Percentiles rank a stretch among this genome's conserved stretches.
These are phyloP conservation scores for Presbytis comata DNA, from an alignment of 2,797 vertebrate species.

Conservation along the genomic window DNA sequence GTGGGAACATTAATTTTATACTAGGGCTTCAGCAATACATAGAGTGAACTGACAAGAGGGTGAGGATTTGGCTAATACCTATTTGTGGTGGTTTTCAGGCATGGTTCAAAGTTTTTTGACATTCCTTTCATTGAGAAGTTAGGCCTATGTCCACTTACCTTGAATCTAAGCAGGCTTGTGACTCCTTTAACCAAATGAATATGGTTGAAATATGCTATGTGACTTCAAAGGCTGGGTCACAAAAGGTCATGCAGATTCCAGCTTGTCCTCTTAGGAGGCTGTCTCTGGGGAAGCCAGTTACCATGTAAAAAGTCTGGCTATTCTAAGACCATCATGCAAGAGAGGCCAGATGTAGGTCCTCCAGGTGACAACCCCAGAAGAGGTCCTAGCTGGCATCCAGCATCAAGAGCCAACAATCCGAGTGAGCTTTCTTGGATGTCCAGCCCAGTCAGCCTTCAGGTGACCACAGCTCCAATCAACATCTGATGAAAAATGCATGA, in stretches of 20 bases:
- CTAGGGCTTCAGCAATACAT: background rate
- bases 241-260: background rate
- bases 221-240: background rate
- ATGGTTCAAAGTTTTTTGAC: background rate
- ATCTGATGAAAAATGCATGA: background rate
- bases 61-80: background rate
- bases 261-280: background rate
- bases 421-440: background rate
- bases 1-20: background rate
- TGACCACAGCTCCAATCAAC: background rate
- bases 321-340: background rate
- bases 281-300: background rate
- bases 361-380: background rate
- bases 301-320: background rate
- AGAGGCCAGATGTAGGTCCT: background rate
- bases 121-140: background rate
- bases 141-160: background rate
- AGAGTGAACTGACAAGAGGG: background rate
- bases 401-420: too few relatives aligned
- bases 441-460: background rate
- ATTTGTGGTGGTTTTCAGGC: background rate
- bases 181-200: background rate
- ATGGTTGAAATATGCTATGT: background rate
- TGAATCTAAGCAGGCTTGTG: background rate
- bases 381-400: background rate